Evolutionary conservation across 2,888 invertebrate genomes (phyloP).

Genomic region (Rhopalosiphum nymphaeae): DNA sequence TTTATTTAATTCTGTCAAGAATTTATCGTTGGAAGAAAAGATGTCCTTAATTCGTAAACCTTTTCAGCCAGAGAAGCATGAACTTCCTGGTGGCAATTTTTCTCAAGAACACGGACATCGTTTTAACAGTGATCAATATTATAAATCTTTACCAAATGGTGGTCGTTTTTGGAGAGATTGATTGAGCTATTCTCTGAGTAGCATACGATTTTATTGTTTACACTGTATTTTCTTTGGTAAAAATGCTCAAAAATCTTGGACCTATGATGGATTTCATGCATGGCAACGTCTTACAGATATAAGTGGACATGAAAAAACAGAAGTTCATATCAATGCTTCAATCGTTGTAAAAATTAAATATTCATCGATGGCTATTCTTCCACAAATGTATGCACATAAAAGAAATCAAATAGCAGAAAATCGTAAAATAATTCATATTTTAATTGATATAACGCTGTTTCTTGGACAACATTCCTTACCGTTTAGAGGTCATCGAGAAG

Average conservation of each 20-base stretch:
- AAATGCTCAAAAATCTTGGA: constrained; percentile 27
- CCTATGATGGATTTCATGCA: constrained; percentile 23
- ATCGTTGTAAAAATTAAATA: constrained; percentile 4
- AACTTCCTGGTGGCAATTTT: constrained; percentile 31
- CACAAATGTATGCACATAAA: neutral
- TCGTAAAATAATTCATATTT: constrained; percentile 17
- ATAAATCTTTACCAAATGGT: constrained; percentile 14
- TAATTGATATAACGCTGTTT: constrained; percentile 16
- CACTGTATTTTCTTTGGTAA: constrained; percentile 23
- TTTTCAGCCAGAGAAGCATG: constrained; percentile 23
- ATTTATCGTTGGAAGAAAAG: constrained; percentile 24
- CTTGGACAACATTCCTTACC: constrained; percentile 11
- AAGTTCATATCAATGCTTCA: constrained; percentile 14
- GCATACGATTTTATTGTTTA: constrained; percentile 11
- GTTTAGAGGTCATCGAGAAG: neutral
- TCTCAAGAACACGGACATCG: constrained; percentile 19
- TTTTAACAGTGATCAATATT: constrained; percentile 29
- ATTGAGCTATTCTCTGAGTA: constrained; percentile 12
- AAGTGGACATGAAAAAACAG: neutral
- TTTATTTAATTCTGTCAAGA: neutral
- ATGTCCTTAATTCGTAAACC: constrained; percentile 14
- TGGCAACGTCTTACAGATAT: constrained; percentile 33
- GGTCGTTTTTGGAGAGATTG: constrained; percentile 10
- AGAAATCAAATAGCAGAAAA: constrained; percentile 23
- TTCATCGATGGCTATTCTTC: constrained; percentile 9